Base-by-base conservation (phyloP, 2,797 vertebrate genomes). In the Sciaenops ocellatus region DNA sequence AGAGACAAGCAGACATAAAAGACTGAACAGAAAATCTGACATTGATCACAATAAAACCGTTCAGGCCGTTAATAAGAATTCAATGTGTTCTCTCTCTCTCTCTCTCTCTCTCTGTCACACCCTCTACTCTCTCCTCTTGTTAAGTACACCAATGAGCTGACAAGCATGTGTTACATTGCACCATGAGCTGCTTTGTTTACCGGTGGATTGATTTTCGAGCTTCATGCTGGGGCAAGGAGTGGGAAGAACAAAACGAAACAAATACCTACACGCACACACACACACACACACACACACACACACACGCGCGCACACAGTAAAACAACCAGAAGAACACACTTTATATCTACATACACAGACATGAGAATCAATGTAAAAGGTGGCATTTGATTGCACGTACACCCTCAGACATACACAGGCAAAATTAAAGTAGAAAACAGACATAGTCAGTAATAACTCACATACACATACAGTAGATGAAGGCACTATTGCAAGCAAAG, bases 401-500 rank as follows among this genome's bases (percentile, higher is more conserved):
- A 86, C 77, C 28, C 57, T 68, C 80, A 69, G 77, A 62, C 66
- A 28, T 24, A 78, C 50, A 84, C 83, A 79, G 69, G 70, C 85
- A 83, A 85, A 87, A 85, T 75, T 11, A 82, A 87, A 86, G 76
- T 89, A 85, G 66, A 90, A 90, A 90, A 87, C 80, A 52, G 68
- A 91, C 65, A 34, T 48, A 80, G 85, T 76, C 80, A 84, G 76
- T 86, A 86, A 85, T 86, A 86, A 85, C 28, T 61, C 87, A 86
- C 73, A 51, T 56, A 84, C 80, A 90, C 83, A 85, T 83, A 92
- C 86, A 86, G 90, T 87, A 87, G 89, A 95, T 95, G 95, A 96
- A 96, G 95, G 95, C 95, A 96, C 95, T 96, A 95, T 94, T 90
- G 91, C 95, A 95, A 95, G 95, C 95, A 93, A 92, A 95, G 92